A percentile compares a stretch with the other conserved stretches of the same genome.
phyloP scores from a whole-genome alignment of 2,113 vertebrate species.

The Turnix velox region DNA sequence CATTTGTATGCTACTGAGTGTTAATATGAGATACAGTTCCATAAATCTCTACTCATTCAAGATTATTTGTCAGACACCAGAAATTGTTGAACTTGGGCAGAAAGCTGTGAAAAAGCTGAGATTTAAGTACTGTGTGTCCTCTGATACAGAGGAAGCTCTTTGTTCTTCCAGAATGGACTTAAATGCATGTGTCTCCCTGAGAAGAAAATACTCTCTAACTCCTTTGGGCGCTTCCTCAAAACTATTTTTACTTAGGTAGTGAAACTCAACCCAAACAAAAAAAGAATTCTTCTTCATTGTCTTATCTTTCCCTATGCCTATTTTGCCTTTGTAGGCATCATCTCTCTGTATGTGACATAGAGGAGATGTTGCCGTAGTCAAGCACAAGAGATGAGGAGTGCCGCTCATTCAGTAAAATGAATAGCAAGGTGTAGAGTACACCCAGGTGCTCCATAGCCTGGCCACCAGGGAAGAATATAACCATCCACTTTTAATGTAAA shows the following conservation, averaged over 20 bases:
- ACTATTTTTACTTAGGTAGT: background rate
- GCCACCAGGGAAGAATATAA: background rate
- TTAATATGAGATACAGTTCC: background rate
- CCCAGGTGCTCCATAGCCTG: background rate
- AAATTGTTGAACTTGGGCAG: background rate
- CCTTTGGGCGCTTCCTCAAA: background rate
- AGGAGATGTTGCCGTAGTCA: background rate
- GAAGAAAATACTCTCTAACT: background rate
- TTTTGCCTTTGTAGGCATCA: background rate
- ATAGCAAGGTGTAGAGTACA: background rate
- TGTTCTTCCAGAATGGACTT: background rate
- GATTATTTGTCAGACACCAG: background rate
- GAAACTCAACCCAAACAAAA: background rate
- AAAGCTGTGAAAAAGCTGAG: background rate
- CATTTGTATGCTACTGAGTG: background rate
- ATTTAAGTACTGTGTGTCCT: background rate
- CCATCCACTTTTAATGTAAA: background rate
- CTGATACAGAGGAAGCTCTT: background rate
- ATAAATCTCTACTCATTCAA: background rate
- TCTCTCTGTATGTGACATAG: background rate
- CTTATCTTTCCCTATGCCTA: background rate
- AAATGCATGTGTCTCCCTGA: background rate
- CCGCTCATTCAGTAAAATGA: background rate
- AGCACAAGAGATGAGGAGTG: background rate
- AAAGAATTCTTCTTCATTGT: rapidly evolving